Base-by-base conservation (phyloP, 2,888 invertebrate genomes). In the Caenorhabditis sp. region DNA sequence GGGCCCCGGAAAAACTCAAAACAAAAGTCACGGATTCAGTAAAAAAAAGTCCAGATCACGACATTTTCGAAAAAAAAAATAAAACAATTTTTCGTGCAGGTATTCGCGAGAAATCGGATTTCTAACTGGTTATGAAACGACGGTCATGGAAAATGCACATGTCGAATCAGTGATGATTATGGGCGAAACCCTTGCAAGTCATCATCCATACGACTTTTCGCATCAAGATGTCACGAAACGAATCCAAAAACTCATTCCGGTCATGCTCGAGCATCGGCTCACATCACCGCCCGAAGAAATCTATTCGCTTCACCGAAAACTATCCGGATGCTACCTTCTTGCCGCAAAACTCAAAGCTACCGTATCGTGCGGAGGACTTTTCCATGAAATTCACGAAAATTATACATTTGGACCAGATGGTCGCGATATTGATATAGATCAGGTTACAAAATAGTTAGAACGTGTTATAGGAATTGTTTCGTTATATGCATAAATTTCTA, bases 231-330 rank as follows among this genome's bases (percentile, higher is more conserved):
- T 94, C 0, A 93, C 93, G 1, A 89, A 91, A n/a, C 89, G 91
- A 58, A 93, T 99, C 73, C 94, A 95, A 79, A 90, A 92, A 4
- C 89, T 90, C n/a, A 93, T 97, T 1, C 97, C 97, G 0, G 94
- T 95, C 0, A 96, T 99, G 91, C 90, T 99, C 62, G 92, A 92
- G 55, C 95, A 99, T 67, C 91, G 97, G 24, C 91, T 99, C 1
- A 95, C 95, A 71, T 95, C 99, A 1, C 99, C 99, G 0, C 99
- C 99, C 0, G 97, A 97, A 89, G 97, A 99, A 90, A 94, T 95
- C 81, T 99, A 99, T 90, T 97, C 97, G 0, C 90, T 99, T 23
- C 99, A 99, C 88, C 91, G 97, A 69, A 99, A 99, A 90, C 91
- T 99, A 58, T 95, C 97, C 0, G 99, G 99, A 17, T 81, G 84